phyloP scores from a whole-genome alignment of 2,113 vertebrate species.

The Chrysemys picta region DNA sequence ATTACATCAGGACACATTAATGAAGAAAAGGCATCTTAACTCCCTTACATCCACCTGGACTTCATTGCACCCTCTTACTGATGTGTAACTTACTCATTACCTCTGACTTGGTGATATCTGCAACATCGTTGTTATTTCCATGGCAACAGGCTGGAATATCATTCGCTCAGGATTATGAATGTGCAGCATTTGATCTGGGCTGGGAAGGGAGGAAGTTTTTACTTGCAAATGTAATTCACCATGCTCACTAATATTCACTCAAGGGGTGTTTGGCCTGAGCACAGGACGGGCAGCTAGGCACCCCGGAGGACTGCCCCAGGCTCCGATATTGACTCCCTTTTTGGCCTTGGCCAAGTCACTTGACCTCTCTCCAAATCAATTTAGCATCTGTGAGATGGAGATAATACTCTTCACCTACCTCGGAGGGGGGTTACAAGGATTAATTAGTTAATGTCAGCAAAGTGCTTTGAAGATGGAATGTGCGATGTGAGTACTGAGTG shows the following conservation, averaged over 20 bases:
- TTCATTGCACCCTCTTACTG: not conserved
- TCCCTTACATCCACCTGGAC: not conserved
- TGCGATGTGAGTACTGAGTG: constrained; percentile 60
- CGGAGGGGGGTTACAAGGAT: constrained; percentile 69
- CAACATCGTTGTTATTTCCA: not conserved
- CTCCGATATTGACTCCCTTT: not conserved
- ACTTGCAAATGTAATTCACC: not conserved
- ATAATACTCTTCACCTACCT: constrained; percentile 75
- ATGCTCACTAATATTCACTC: not conserved
- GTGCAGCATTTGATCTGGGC: not conserved
- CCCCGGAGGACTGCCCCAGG: not conserved
- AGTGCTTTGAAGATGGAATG: constrained; percentile 74
- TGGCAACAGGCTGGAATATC: not conserved
- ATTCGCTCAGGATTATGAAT: not conserved
- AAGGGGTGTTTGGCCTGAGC: not conserved
- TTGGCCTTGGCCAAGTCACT: constrained; percentile 44
- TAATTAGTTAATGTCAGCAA: constrained; percentile 76
- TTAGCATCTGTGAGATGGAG: constrained; percentile 71
- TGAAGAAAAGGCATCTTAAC: not conserved
- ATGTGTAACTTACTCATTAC: not conserved
- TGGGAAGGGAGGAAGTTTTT: not conserved
- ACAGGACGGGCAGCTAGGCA: no score
- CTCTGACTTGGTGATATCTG: not conserved
- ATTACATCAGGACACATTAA: not conserved
- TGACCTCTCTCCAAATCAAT: constrained; percentile 71